Conservation (phyloP, 2,113 vertebrate genomes). For the Nematolebias whitei region DNA sequence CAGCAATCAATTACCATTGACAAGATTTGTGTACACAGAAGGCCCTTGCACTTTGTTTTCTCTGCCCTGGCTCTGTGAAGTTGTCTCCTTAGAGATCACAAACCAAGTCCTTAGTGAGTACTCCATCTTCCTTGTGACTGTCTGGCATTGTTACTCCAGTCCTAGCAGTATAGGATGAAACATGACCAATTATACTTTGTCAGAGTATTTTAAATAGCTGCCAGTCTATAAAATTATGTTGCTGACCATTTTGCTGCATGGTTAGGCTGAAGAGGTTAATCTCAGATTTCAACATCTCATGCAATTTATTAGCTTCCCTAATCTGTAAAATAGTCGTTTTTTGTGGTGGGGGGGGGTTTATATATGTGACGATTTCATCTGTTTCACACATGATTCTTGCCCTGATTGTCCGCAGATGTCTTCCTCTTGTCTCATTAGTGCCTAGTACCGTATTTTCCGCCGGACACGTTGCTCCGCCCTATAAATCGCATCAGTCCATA, state of each 20-base stretch:
- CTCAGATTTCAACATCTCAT: neutral
- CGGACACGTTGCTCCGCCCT: no score
- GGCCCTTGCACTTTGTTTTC: constrained; percentile 72
- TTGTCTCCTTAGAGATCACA: constrained; percentile 73
- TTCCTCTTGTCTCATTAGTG: no score
- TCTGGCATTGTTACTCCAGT: constrained; percentile 51
- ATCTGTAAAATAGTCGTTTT: no score
- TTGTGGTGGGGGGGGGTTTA: no score
- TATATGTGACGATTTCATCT: no score
- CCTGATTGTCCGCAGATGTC: no score
- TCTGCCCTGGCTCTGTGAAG: constrained; percentile 58
- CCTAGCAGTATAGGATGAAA: constrained; percentile 28
- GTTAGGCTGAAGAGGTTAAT: neutral
- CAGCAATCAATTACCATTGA: constrained; percentile 81
- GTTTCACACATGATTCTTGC: no score
- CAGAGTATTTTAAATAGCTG: constrained; percentile 17
- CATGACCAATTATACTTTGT: constrained; percentile 42
- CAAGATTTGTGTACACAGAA: constrained; percentile 79
- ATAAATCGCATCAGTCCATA: no score
- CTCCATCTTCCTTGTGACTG: constrained; percentile 63
- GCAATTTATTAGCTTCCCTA: no score
- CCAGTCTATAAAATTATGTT: neutral
- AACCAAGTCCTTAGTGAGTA: constrained; percentile 57
- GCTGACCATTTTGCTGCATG: neutral
- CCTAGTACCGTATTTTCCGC: no score